These are phyloP conservation scores for Cassiopea xamachana DNA, from an alignment of 30 jellyfish, hydroid and myxozoan species.

Conservation along the genomic window DNA sequence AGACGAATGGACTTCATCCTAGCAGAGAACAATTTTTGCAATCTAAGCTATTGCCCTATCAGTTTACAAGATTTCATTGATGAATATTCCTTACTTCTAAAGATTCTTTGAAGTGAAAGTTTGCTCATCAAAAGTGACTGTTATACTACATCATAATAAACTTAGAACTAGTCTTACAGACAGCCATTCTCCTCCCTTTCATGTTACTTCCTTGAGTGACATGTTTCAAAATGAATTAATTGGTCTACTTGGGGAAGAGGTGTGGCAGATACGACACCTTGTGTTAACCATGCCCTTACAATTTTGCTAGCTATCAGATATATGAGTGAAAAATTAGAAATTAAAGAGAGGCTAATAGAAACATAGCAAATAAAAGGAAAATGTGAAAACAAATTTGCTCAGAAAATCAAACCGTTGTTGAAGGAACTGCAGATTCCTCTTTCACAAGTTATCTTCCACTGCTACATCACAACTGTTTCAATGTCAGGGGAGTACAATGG, in stretches of 20 bases:
- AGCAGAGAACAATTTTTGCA: not conserved
- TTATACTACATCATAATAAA: too few relatives aligned
- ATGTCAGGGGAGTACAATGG: constrained; percentile 34
- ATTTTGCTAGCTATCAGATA: constrained; percentile 8
- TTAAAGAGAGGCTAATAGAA: constrained; percentile 34
- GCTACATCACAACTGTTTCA: constrained; percentile 40
- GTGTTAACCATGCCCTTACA: not conserved
- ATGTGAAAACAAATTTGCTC: constrained; percentile 15
- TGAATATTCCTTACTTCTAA: too few relatives aligned
- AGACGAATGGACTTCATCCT: not conserved
- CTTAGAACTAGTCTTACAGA: not conserved
- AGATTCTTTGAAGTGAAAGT: not conserved
- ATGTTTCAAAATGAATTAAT: constrained; percentile 22
- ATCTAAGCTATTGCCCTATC: not conserved
- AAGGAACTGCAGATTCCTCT: constrained; percentile 10
- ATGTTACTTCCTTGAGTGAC: constrained; percentile 21
- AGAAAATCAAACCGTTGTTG: constrained; percentile 1
- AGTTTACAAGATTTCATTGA: not conserved
- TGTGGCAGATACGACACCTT: constrained; percentile 35
- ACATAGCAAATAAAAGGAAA: constrained; percentile 5
- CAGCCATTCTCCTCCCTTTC: constrained; percentile 1
- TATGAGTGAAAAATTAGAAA: not conserved
- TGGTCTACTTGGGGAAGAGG: constrained; percentile 11
- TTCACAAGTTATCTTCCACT: constrained; percentile 12
- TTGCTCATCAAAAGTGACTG: not conserved